Evolutionary conservation across 2,113 vertebrate genomes (phyloP).

Genomic region (Eptesicus fuscus): DNA sequence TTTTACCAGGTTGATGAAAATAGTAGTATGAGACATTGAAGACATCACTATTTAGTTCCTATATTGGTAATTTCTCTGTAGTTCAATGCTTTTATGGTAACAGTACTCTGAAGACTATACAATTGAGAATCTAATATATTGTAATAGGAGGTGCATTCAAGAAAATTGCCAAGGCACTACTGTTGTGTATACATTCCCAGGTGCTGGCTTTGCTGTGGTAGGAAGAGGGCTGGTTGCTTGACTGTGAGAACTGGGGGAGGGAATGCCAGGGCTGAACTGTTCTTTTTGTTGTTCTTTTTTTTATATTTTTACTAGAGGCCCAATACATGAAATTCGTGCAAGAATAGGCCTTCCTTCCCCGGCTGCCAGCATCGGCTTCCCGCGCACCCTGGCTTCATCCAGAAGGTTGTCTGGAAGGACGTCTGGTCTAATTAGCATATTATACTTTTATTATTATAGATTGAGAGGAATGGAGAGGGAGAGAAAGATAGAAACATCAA

Average conservation of each 20-base stretch:
- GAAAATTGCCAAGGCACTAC: not conserved
- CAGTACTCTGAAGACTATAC: constrained; percentile 3
- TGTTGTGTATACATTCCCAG: constrained; percentile 5
- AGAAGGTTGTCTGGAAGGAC: too few relatives aligned
- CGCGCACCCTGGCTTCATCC: too few relatives aligned
- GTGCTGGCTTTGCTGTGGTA: not conserved
- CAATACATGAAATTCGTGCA: too few relatives aligned
- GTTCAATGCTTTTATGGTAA: constrained; percentile 27
- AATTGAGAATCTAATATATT: constrained; percentile 19
- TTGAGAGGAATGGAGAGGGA: too few relatives aligned
- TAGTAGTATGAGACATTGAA: not conserved
- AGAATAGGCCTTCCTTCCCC: too few relatives aligned
- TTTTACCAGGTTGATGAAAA: not conserved
- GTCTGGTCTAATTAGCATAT: too few relatives aligned
- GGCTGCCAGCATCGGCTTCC: too few relatives aligned
- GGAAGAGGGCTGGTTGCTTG: not conserved
- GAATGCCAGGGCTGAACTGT: not conserved
- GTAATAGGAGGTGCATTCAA: not conserved
- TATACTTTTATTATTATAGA: too few relatives aligned
- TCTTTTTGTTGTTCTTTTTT: not conserved
- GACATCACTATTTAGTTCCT: not conserved
- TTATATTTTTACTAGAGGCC: too few relatives aligned
- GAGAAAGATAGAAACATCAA: too few relatives aligned
- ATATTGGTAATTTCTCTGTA: not conserved
- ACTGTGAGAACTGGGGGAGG: not conserved